A percentile compares a stretch with the other conserved stretches of the same genome.
phyloP scores from a whole-genome alignment of 2,113 vertebrate species.

The Hystrix brachyura region DNA sequence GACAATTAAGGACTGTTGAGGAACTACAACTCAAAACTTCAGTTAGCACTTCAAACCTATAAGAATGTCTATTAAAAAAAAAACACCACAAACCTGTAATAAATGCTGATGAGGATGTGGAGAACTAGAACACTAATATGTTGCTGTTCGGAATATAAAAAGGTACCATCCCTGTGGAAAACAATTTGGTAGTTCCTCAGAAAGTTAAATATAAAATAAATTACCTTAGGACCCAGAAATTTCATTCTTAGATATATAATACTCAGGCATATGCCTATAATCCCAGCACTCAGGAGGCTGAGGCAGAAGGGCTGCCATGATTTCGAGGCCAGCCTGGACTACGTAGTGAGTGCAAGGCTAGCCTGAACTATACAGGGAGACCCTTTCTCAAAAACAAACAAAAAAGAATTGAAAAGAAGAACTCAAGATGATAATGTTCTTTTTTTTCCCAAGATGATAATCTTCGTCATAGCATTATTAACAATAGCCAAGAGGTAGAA shows the following conservation, averaged over 20 bases:
- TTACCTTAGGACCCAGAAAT: neutral
- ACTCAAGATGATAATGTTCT: neutral
- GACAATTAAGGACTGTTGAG: no score
- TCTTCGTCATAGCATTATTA: neutral
- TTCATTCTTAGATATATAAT: neutral
- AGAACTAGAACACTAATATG: no score
- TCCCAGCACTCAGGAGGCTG: neutral
- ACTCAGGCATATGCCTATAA: neutral
- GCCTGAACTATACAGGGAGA: neutral
- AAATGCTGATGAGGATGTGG: no score
- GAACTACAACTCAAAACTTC: neutral
- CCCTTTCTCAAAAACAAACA: neutral
- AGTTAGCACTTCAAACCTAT: neutral
- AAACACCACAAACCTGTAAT: no score
- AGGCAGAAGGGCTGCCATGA: neutral
- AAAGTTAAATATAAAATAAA: neutral
- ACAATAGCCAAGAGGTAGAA: neutral
- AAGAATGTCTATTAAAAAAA: conserved; percentile 24
- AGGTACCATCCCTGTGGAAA: no score
- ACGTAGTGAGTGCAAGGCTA: neutral
- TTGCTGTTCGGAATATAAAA: no score
- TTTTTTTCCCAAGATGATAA: neutral
- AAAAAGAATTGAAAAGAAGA: neutral
- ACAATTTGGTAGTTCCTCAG: no score
- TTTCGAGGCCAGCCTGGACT: no score